Evolutionary conservation across 2,113 vertebrate genomes (phyloP).

Genomic region (Entelurus aequoreus): DNA sequence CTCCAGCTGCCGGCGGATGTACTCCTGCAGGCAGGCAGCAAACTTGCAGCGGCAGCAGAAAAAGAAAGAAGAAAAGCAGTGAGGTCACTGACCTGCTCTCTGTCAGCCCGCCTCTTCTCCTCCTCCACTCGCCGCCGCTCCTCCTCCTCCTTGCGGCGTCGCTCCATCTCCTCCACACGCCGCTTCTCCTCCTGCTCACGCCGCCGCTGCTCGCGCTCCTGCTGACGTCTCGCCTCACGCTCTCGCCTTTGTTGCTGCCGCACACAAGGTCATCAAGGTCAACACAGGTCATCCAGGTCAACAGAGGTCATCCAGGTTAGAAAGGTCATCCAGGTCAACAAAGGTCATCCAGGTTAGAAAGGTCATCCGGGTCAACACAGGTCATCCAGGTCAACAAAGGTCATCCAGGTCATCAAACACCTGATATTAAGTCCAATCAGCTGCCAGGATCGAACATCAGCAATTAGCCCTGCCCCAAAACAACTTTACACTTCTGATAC

Average conservation of each 20-base stretch:
- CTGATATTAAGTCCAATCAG: too few species aligned
- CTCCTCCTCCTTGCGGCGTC: slow-evolving; percentile 92
- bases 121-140: slow-evolving; percentile 90
- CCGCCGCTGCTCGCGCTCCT: slow-evolving; percentile 93
- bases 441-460: not conserved
- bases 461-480: not conserved
- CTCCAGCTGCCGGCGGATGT: slow-evolving; percentile 96
- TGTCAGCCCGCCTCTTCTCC: slow-evolving; percentile 90
- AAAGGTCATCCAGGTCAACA: too few species aligned
- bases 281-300: too few species aligned
- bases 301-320: too few species aligned
- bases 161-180: slow-evolving; percentile 88
- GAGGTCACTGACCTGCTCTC: slow-evolving; percentile 82
- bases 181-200: slow-evolving; percentile 94
- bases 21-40: slow-evolving; percentile 83
- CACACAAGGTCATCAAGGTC: not conserved
- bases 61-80: not conserved
- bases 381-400: too few species aligned
- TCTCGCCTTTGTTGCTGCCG: slow-evolving; percentile 93
- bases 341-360: too few species aligned
- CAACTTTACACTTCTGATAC: too few species aligned
- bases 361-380: too few species aligned
- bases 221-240: slow-evolving; percentile 92
- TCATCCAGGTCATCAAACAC: not conserved
- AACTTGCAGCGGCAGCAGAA: not conserved